These are phyloP conservation scores for Drosophila subquinaria DNA, from an alignment of 2,888 invertebrate genomes.

Conservation along the genomic window DNA sequence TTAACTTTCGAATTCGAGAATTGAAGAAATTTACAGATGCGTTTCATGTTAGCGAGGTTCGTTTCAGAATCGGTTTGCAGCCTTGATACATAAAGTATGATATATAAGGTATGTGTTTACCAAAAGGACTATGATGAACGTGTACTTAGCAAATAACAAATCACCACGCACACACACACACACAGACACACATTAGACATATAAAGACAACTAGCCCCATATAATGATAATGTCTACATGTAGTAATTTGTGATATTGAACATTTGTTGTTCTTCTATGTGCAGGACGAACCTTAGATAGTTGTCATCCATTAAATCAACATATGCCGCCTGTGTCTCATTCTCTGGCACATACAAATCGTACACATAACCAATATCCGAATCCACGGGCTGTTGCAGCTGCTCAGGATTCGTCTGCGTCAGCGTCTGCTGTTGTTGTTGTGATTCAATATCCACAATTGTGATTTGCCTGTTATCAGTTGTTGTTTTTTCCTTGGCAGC, in stretches of 20 bases:
- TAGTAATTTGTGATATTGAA: slow-evolving; percentile 82
- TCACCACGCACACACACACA: slow-evolving; percentile 9
- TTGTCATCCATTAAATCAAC: slow-evolving; percentile 84
- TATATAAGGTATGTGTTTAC: not conserved
- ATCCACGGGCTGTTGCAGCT: slow-evolving; percentile 69
- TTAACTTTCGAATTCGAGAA: too few species aligned
- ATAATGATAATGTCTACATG: slow-evolving; percentile 71
- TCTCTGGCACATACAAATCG: slow-evolving; percentile 88
- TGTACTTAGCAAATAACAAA: slow-evolving; percentile 22
- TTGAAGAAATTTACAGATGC: not conserved
- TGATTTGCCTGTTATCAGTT: slow-evolving; percentile 76
- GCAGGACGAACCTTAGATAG: slow-evolving; percentile 85
- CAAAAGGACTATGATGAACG: slow-evolving; percentile 4
- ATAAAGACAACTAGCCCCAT: slow-evolving; percentile 28
- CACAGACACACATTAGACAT: slow-evolving; percentile 25
- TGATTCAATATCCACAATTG: slow-evolving; percentile 88
- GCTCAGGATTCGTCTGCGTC: not conserved
- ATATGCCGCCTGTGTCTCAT: slow-evolving; percentile 86
- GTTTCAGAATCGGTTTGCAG: not conserved
- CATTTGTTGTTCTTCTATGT: slow-evolving; percentile 84
- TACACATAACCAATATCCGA: slow-evolving; percentile 87
- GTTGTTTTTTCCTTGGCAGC: slow-evolving; percentile 22
- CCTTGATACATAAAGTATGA: not conserved
- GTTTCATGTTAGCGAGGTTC: not conserved
- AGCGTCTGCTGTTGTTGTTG: slow-evolving; percentile 46